Conservation (phyloP, 1,140 invertebrate genomes). For the Cherax quadricarinatus region DNA sequence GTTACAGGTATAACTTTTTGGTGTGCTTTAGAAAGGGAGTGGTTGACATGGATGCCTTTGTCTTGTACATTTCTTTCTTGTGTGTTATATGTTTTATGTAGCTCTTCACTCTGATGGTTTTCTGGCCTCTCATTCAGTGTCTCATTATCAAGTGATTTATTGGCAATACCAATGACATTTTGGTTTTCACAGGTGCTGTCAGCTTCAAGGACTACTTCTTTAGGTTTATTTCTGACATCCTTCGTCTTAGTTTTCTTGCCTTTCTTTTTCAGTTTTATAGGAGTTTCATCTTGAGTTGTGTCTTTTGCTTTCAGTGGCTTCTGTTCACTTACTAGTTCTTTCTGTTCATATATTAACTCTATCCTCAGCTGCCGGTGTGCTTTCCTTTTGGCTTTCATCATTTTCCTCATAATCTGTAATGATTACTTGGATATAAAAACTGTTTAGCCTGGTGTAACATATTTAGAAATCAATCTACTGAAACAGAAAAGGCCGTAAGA, state of each 20-base stretch:
- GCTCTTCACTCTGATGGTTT: not conserved
- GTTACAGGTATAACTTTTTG: not conserved
- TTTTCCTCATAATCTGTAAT: conserved; percentile 46
- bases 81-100: not conserved
- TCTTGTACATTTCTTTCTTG: not conserved
- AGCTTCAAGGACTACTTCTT: not conserved
- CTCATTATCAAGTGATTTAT: not conserved
- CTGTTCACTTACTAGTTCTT: conserved; percentile 16
- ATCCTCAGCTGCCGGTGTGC: conserved; percentile 38
- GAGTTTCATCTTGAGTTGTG: too few species aligned
- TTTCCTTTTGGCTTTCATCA: conserved; percentile 63
- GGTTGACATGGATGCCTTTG: too few species aligned
- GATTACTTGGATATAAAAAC: not conserved
- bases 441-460: too few species aligned
- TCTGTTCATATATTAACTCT: conserved; percentile 54
- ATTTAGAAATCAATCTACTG: too few species aligned
- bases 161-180: not conserved
- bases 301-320: not conserved
- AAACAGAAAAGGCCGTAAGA: too few species aligned
- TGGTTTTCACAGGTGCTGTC: not conserved
- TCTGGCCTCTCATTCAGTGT: not conserved
- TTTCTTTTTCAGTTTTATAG: not conserved
- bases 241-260: not conserved
- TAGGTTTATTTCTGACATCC: too few species aligned
- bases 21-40: not conserved